Conservation (phyloP, 2,797 vertebrate genomes). For the Delichon dasypus region DNA sequence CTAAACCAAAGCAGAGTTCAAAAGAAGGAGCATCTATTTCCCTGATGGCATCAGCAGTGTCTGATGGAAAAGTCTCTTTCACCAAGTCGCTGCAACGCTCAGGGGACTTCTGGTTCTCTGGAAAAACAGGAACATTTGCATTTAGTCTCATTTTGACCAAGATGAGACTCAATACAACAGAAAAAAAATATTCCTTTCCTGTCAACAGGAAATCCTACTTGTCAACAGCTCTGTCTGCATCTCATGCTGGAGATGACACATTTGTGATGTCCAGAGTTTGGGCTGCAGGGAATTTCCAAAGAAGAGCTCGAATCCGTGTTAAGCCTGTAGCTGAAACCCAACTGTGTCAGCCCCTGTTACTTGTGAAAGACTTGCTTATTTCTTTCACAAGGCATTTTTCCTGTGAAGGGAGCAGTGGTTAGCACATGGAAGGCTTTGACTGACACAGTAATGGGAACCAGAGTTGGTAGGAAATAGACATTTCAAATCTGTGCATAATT, state of each 20-base stretch:
- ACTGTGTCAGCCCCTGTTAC: neutral
- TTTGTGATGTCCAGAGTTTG: neutral
- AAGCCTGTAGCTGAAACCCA: neutral
- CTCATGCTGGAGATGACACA: neutral
- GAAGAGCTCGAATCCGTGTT: neutral
- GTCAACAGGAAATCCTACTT: neutral
- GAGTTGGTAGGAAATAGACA: neutral
- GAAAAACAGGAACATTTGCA: neutral
- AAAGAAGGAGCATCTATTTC: constrained; percentile 21
- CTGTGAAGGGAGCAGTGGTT: neutral
- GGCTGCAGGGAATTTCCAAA: neutral
- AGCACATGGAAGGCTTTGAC: neutral
- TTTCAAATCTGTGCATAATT: constrained; percentile 16
- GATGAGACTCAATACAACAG: neutral
- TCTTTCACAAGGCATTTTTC: neutral
- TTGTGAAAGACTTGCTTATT: neutral
- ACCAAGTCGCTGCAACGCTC: constrained; percentile 4
- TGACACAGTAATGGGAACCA: neutral
- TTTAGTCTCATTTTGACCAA: constrained; percentile 16
- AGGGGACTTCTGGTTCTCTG: neutral
- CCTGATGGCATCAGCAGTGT: neutral
- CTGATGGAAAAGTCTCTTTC: constrained; percentile 12
- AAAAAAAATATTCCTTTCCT: neutral
- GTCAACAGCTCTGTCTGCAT: neutral
- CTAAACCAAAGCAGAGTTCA: constrained; percentile 38